phyloP scores from a whole-genome alignment of 2,888 invertebrate genomes.

The Oxyteleia sp. region DNA sequence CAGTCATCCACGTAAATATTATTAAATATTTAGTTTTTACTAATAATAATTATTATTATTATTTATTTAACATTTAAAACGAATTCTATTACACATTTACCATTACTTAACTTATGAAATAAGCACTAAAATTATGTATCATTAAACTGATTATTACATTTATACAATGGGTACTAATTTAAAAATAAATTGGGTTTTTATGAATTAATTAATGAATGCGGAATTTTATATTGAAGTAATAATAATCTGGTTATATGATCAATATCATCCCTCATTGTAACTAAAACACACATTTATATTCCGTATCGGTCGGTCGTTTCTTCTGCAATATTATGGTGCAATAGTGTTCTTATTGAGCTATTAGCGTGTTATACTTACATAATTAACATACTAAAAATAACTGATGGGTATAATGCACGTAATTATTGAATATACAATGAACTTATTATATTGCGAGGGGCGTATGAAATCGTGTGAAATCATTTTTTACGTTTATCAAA shows the following conservation, averaged over 20 bases:
- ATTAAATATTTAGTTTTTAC: no score
- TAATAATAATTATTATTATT: no score
- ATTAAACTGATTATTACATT: no score
- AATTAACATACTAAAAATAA: slow-evolving; percentile 57
- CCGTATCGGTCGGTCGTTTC: slow-evolving; percentile 36
- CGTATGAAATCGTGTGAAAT: slow-evolving; percentile 32
- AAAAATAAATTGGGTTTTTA: no score
- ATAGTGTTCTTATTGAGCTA: slow-evolving; percentile 59
- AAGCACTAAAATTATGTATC: no score
- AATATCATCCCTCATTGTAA: slow-evolving; percentile 35
- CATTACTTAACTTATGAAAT: no score
- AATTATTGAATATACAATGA: slow-evolving; percentile 57
- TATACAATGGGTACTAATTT: no score
- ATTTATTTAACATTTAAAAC: no score
- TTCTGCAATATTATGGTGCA: slow-evolving; percentile 49
- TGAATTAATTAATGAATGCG: slow-evolving; percentile 20
- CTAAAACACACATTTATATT: slow-evolving; percentile 58
- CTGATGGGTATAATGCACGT: slow-evolving; percentile 56
- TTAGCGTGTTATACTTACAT: slow-evolving; percentile 64
- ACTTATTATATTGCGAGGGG: slow-evolving; percentile 31
- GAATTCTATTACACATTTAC: no score
- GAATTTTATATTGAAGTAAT: slow-evolving; percentile 6
- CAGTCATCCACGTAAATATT: no score
- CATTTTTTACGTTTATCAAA: slow-evolving; percentile 1
- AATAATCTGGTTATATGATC: slow-evolving; percentile 45